These are phyloP conservation scores for Aldabrachelys gigantea DNA, from an alignment of 2,113 vertebrate genomes.

Conservation along the genomic window DNA sequence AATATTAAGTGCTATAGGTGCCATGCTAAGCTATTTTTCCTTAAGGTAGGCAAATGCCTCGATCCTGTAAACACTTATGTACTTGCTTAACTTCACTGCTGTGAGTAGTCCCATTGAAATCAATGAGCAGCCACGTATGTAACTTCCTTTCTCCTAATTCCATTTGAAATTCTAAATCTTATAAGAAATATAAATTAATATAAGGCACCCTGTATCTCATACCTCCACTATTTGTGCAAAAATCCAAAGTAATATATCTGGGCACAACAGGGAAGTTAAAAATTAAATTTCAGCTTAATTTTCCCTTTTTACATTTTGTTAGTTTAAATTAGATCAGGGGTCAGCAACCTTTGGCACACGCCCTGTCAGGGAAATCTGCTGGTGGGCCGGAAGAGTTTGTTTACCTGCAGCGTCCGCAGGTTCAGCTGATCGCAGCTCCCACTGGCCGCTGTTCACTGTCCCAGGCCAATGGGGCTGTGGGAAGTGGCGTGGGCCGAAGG, in stretches of 20 bases:
- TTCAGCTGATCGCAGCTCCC: no score
- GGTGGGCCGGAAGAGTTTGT: no score
- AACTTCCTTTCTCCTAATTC: no score
- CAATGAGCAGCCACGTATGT: not conserved
- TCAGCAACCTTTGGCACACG: no score
- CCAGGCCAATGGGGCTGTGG: no score
- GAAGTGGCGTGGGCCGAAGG: no score
- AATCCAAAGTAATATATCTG: not conserved
- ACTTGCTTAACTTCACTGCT: not conserved
- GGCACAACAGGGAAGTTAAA: not conserved
- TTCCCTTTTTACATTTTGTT: not conserved
- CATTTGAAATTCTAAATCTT: no score
- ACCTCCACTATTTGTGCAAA: not conserved
- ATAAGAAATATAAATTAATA: not conserved
- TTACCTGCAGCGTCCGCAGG: no score
- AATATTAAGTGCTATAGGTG: not conserved
- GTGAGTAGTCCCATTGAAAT: not conserved
- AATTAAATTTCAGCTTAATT: accelerated
- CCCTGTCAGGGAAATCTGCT: no score
- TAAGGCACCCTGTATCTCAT: not conserved
- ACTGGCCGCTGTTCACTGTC: no score
- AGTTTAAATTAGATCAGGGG: not conserved
- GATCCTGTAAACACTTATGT: not conserved
- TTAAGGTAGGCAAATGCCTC: not conserved
- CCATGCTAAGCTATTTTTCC: not conserved